Conservation (phyloP, 2,113 vertebrate species). For the Silurus meridionalis region DNA sequence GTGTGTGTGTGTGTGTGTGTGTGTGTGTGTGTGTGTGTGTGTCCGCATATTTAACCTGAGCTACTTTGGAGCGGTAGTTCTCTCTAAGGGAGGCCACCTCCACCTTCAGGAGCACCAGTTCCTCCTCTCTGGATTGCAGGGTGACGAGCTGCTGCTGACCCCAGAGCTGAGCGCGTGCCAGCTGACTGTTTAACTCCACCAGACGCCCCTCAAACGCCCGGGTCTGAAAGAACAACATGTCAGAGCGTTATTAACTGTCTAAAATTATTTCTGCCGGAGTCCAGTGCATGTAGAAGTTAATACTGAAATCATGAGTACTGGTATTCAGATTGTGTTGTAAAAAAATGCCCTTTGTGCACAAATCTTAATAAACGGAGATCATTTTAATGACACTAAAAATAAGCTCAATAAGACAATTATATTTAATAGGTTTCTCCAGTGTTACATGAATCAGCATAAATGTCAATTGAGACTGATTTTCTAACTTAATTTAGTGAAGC, state of each 20-base stretch:
- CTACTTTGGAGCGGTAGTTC: constrained; percentile 61
- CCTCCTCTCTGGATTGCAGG: constrained; percentile 68
- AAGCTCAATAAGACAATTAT: neutral
- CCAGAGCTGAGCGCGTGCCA: constrained; percentile 67
- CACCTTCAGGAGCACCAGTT: constrained; percentile 71
- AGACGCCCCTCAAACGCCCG: constrained; percentile 60
- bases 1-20: neutral
- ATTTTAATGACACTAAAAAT: neutral
- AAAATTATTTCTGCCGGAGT: neutral
- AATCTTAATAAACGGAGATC: neutral
- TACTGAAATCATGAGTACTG: neutral
- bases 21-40: neutral
- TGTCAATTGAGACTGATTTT: neutral
- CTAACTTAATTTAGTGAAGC: neutral
- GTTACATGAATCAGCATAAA: neutral
- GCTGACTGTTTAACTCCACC: constrained; percentile 64
- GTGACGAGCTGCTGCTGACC: constrained; percentile 62
- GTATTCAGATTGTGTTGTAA: neutral
- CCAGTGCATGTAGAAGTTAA: neutral
- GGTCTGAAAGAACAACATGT: constrained; percentile 51
- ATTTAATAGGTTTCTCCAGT: neutral
- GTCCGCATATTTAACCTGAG: constrained; percentile 60
- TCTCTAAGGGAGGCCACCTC: constrained; percentile 71
- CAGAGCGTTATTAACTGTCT: neutral
- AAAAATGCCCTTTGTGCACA: neutral